A percentile compares a stretch with the other conserved stretches of the same genome.
Conservation (phyloP, 2,888 invertebrate genomes). For the Phengaris arion region DNA sequence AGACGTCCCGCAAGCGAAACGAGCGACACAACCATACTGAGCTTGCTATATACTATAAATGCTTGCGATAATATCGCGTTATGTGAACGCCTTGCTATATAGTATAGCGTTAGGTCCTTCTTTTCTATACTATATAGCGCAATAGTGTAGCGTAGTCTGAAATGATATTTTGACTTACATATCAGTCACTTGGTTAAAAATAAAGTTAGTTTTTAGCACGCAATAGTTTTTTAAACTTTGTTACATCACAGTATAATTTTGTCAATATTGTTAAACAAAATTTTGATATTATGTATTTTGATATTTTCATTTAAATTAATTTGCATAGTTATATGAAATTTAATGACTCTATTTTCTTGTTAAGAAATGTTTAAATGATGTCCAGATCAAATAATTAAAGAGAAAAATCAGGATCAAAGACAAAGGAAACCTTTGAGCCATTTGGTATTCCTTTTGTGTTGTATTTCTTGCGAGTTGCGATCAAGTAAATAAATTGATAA, state of each 20-base stretch:
- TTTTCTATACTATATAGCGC: too few species aligned
- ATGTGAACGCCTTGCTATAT: too few species aligned
- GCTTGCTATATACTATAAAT: too few species aligned
- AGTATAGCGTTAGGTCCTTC: too few species aligned
- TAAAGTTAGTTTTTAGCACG: not conserved
- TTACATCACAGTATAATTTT: too few species aligned
- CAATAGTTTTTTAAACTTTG: too few species aligned
- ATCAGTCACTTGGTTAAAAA: not conserved
- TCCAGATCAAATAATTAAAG: constrained; percentile 9
- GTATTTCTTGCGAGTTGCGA: not conserved
- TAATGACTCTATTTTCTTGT: not conserved
- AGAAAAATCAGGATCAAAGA: constrained; percentile 10
- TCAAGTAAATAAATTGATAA: constrained; percentile 4
- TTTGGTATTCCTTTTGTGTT: not conserved
- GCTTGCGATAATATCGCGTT: too few species aligned
- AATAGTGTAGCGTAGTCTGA: too few species aligned
- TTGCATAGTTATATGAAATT: not conserved
- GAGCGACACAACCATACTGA: too few species aligned
- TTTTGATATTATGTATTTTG: not conserved
- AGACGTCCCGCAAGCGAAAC: too few species aligned
- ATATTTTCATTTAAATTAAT: not conserved
- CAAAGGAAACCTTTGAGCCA: not conserved
- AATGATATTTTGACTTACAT: too few species aligned
- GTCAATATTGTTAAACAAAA: too few species aligned
- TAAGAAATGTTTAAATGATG: not conserved